These are phyloP conservation scores for Andrena bucephala DNA, from an alignment of 2,888 invertebrate species.

Conservation along the genomic window DNA sequence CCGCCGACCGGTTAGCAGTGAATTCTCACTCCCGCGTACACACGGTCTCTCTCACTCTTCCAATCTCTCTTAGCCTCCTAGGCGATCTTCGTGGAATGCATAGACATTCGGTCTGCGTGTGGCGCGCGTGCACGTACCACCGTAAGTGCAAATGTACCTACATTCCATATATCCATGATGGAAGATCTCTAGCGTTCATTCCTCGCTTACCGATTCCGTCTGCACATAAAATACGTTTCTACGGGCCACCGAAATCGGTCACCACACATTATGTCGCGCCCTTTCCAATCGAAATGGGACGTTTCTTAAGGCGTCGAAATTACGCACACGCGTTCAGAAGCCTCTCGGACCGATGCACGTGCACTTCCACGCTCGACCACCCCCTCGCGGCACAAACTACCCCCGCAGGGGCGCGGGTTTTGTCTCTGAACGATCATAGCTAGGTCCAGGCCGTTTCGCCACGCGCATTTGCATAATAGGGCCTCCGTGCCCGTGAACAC, in stretches of 20 bases:
- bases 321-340: not conserved
- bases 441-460: conserved; percentile 77
- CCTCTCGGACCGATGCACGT: conserved; percentile 36
- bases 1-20: conserved; percentile 66
- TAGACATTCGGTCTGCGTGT: conserved; percentile 53
- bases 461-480: conserved; percentile 80
- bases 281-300: not conserved
- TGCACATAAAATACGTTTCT: not conserved
- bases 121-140: conserved; percentile 30
- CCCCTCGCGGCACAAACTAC: conserved; percentile 65
- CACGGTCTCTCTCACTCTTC: conserved; percentile 49
- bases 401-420: conserved; percentile 65
- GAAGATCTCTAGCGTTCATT: conserved; percentile 5
- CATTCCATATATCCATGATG: conserved; percentile 36
- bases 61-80: conserved; percentile 64
- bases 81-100: conserved; percentile 61
- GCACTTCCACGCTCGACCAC: conserved; percentile 37
- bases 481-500: conserved; percentile 71
- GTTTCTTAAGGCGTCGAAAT: not conserved
- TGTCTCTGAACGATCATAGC: conserved; percentile 78
- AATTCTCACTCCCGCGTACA: conserved; percentile 66
- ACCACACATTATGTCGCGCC: not conserved
- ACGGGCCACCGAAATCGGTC: not conserved
- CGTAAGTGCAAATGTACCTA: conserved; percentile 53
- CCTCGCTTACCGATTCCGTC: conserved; percentile 1